Percentiles rank a stretch among this genome's conserved stretches.
Evolutionary conservation across 2,113 vertebrate genomes (phyloP).

Genomic region (Dipodomys merriami): DNA sequence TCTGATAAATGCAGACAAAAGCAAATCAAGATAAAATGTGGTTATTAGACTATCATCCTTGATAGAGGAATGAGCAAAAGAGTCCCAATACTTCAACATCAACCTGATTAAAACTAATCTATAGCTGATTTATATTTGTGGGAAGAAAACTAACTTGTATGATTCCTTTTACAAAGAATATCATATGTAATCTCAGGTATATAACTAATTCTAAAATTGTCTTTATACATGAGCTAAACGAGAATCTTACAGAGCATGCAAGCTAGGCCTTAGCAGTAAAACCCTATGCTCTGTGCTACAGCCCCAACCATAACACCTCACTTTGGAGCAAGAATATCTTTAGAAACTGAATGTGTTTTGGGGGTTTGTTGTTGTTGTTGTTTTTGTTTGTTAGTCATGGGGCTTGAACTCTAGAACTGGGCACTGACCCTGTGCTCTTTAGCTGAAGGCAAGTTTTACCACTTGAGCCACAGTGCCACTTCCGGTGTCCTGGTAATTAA

Average conservation of each 20-base stretch:
- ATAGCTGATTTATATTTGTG: slow-evolving; percentile 48
- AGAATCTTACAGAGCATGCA: background rate
- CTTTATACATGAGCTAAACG: background rate
- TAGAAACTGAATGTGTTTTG: background rate
- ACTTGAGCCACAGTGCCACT: no score
- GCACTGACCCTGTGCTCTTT: no score
- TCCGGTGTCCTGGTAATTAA: no score
- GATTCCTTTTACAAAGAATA: slow-evolving; percentile 46
- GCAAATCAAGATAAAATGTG: slow-evolving; percentile 44
- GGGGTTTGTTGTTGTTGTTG: no score
- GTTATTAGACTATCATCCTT: slow-evolving; percentile 39
- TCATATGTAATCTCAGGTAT: background rate
- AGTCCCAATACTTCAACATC: slow-evolving; percentile 56
- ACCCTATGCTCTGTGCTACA: background rate
- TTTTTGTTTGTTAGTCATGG: no score
- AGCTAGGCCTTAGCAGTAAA: background rate
- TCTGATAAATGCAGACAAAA: slow-evolving; percentile 40
- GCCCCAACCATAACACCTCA: background rate
- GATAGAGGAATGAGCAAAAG: slow-evolving; percentile 29
- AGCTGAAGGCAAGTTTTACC: no score
- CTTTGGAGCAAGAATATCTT: background rate
- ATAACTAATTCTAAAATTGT: slow-evolving; percentile 23
- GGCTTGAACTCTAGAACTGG: no score
- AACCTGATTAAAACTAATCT: slow-evolving; percentile 48
- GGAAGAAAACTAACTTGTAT: background rate